Conservation (phyloP, 2,888 invertebrate genomes). For the Andrena bucephala region DNA sequence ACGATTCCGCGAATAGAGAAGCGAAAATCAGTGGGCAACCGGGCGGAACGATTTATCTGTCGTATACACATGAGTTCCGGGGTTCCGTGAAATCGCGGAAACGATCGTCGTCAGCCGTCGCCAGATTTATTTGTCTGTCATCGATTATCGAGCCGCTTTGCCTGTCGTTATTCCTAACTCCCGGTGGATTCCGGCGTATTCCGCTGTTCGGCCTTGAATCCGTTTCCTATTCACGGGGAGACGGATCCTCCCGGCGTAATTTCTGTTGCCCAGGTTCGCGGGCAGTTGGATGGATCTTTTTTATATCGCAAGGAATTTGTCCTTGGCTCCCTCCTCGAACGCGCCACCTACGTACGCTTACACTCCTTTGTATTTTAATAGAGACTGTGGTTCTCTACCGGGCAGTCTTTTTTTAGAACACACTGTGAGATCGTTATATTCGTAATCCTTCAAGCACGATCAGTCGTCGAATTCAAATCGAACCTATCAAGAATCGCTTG, state of each 20-base stretch:
- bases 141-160: conserved; percentile 56
- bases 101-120: conserved; percentile 33
- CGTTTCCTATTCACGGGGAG: conserved; percentile 6
- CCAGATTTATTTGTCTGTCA: conserved; percentile 54
- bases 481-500: background rate
- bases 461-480: background rate
- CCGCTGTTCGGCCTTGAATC: conserved; percentile 12
- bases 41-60: conserved; percentile 31
- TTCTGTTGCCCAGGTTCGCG: background rate
- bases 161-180: conserved; percentile 17
- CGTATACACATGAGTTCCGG: conserved; percentile 6
- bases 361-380: background rate
- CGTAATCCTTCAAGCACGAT: conserved; percentile 3
- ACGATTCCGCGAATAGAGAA: conserved; percentile 37
- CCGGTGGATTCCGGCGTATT: background rate
- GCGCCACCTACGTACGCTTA: background rate
- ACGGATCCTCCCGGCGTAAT: conserved; percentile 7
- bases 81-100: conserved; percentile 39
- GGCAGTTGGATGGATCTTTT: background rate
- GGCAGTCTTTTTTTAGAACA: too few relatives aligned
- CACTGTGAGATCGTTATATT: background rate
- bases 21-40: conserved; percentile 8
- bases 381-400: too few relatives aligned
- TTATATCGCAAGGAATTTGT: conserved; percentile 24
- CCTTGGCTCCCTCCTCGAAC: conserved; percentile 7